Percentiles rank a stretch among this genome's conserved stretches.
phyloP scores from a whole-genome alignment of 64 coral and sea anemone species.

The Montipora capricornis region DNA sequence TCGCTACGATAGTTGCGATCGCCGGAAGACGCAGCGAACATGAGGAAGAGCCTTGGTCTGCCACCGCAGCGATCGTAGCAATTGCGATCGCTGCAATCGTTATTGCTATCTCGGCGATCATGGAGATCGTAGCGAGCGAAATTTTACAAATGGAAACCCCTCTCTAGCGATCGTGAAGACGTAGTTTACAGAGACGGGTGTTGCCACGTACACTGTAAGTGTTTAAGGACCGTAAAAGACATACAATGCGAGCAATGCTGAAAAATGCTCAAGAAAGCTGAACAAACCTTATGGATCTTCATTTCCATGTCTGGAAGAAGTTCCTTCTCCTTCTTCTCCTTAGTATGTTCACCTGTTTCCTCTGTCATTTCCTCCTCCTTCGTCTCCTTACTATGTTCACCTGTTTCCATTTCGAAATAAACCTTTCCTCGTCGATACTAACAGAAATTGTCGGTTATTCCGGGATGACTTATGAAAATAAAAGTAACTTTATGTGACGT shows the following conservation, averaged over 20 bases:
- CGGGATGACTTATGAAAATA: too few relatives aligned
- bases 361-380: too few relatives aligned
- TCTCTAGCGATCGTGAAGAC: not conserved
- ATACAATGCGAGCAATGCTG: too few relatives aligned
- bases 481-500: too few relatives aligned
- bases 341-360: not conserved
- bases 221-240: too few relatives aligned
- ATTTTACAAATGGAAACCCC: not conserved
- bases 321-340: not conserved
- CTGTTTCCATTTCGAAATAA: too few relatives aligned
- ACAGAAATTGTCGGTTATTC: too few relatives aligned
- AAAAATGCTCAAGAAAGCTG: too few relatives aligned
- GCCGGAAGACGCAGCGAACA: not conserved
- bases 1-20: not conserved
- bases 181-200: too few relatives aligned
- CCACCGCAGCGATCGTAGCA: not conserved
- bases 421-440: too few relatives aligned
- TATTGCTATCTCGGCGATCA: not conserved
- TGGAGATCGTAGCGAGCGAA: not conserved
- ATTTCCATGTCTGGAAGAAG: not conserved
- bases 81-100: not conserved
- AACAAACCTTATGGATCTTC: not conserved
- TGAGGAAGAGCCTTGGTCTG: not conserved
- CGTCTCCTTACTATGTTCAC: too few relatives aligned
- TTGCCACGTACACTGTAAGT: too few relatives aligned